Conservation (phyloP, 2,888 invertebrate genomes). For the Taphrorychus bicolor region DNA sequence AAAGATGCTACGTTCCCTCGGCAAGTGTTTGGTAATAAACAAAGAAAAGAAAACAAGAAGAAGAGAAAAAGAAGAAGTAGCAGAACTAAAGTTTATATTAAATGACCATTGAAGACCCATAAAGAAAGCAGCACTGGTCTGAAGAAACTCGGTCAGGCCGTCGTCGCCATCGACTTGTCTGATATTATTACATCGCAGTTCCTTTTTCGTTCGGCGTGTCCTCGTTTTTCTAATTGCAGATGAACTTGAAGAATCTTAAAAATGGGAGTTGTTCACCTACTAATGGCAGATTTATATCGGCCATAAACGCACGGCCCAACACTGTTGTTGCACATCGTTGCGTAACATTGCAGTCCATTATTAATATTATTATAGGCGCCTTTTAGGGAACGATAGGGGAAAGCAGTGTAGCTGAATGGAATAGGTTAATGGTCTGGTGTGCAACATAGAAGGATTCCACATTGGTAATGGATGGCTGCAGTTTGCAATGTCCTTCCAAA, state of each 20-base stretch:
- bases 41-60: no score
- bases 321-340: neutral
- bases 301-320: constrained; percentile 9
- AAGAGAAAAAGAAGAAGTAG: no score
- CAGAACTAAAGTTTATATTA: no score
- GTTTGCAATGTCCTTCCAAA: no score
- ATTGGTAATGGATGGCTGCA: no score
- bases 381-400: neutral
- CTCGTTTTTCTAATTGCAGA: constrained; percentile 6
- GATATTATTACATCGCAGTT: neutral
- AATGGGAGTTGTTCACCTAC: constrained; percentile 36
- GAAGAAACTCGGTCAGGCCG: neutral
- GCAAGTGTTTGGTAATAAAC: no score
- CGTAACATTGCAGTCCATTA: neutral
- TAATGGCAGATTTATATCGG: constrained; percentile 22
- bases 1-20: no score
- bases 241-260: constrained; percentile 34
- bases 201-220: neutral
- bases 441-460: no score
- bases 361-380: neutral
- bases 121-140: neutral
- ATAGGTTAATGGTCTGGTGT: neutral
- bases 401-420: neutral
- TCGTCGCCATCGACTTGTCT: neutral
- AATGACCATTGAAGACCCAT: neutral